Conservation (phyloP, 2,113 vertebrate species). For the Arothron firmamentum region DNA sequence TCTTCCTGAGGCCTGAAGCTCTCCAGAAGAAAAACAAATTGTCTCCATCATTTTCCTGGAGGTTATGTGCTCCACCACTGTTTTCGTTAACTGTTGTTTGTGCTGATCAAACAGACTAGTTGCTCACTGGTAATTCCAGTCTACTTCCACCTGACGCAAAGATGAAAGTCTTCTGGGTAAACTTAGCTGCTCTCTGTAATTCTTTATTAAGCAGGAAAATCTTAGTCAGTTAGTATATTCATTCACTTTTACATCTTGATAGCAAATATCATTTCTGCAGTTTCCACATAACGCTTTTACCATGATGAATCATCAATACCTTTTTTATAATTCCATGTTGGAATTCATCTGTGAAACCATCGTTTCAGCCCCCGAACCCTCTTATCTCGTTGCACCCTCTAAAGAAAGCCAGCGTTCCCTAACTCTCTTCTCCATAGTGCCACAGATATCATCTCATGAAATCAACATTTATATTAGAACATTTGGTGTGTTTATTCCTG, state of each 20-base stretch:
- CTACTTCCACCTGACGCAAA: no score
- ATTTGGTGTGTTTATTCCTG: slow-evolving; percentile 28
- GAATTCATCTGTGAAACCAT: slow-evolving; percentile 35
- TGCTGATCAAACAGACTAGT: background rate
- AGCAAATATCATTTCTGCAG: no score
- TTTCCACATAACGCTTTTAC: no score
- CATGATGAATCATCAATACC: background rate
- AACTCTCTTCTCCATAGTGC: slow-evolving; percentile 21
- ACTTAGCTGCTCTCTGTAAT: no score
- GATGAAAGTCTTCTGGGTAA: no score
- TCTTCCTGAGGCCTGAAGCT: no score
- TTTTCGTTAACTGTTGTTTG: background rate
- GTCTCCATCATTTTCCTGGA: background rate
- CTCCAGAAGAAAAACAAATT: background rate
- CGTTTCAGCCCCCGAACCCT: slow-evolving; percentile 16
- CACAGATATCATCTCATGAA: slow-evolving; percentile 39
- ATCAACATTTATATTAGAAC: slow-evolving; percentile 59
- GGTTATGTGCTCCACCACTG: background rate
- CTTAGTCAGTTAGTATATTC: no score
- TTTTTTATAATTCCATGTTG: slow-evolving; percentile 20
- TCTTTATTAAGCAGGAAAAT: no score
- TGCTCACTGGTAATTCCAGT: background rate
- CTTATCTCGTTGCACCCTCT: slow-evolving; percentile 40
- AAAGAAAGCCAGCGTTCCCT: background rate
- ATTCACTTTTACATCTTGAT: no score